Conservation (phyloP, 2,888 invertebrate genomes). For the Diachrysia chrysitis region DNA sequence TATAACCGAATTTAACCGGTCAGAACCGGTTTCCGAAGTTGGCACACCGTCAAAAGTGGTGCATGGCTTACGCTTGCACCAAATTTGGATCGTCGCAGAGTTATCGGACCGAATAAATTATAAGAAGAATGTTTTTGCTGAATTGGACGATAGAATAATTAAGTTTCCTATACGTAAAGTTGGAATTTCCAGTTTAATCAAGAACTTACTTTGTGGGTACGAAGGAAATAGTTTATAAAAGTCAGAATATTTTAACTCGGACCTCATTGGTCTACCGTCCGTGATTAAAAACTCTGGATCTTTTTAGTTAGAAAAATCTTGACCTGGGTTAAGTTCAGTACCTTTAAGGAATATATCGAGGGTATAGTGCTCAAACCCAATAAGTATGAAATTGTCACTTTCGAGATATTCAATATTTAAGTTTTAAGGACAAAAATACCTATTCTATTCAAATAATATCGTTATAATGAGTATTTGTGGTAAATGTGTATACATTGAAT, state of each 20-base stretch:
- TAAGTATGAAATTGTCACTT: too few species aligned
- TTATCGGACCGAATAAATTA: constrained; percentile 56
- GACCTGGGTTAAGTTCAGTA: neutral
- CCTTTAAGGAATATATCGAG: too few species aligned
- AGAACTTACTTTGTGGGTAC: constrained; percentile 25
- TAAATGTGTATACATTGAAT: too few species aligned
- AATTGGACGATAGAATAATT: constrained; percentile 47
- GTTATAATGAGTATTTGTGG: too few species aligned
- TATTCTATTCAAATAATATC: too few species aligned
- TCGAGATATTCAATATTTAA: too few species aligned
- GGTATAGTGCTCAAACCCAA: too few species aligned
- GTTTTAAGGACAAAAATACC: too few species aligned
- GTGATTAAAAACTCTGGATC: neutral
- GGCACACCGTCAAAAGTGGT: constrained; percentile 73
- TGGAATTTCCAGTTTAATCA: constrained; percentile 28
- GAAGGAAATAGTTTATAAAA: constrained; percentile 14
- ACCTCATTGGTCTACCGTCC: constrained; percentile 1
- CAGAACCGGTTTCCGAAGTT: constrained; percentile 70
- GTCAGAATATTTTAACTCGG: constrained; percentile 1
- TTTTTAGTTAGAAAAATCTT: neutral
- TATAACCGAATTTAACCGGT: constrained; percentile 70
- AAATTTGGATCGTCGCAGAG: constrained; percentile 56
- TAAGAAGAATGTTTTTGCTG: constrained; percentile 53
- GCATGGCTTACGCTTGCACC: constrained; percentile 55
- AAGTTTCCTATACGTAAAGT: constrained; percentile 34